Conservation (phyloP, 1,140 invertebrate species). For the Cydia amplana region DNA sequence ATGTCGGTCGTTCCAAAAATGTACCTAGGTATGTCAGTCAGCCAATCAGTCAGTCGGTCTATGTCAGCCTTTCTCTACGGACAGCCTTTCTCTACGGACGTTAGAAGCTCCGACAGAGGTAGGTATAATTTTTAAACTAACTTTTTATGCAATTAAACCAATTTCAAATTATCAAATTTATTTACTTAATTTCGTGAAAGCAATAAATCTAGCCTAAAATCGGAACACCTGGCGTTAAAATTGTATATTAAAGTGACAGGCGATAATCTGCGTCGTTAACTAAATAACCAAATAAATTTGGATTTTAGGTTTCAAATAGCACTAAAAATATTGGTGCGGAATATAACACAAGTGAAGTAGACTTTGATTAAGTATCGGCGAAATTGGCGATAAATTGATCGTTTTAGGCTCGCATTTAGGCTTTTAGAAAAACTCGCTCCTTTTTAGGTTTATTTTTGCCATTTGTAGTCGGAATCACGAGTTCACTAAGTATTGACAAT, state of each 20-base stretch:
- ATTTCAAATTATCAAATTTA: too few relatives aligned
- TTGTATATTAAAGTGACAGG: slow-evolving; percentile 3
- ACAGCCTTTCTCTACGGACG: too few relatives aligned
- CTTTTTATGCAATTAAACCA: too few relatives aligned
- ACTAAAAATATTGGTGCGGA: not conserved
- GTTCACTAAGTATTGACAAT: too few relatives aligned
- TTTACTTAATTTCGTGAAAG: not conserved
- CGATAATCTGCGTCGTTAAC: not conserved
- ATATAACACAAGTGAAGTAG: not conserved
- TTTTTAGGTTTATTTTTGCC: too few relatives aligned
- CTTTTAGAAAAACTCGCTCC: not conserved
- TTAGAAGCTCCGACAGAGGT: too few relatives aligned
- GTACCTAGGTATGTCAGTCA: too few relatives aligned
- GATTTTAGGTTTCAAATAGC: not conserved
- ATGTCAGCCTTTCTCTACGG: too few relatives aligned
- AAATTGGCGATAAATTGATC: not conserved
- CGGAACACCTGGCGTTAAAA: not conserved
- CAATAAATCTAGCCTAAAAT: not conserved
- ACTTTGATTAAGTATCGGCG: not conserved
- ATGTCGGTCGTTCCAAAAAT: too few relatives aligned
- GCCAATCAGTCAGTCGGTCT: too few relatives aligned
- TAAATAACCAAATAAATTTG: not conserved
- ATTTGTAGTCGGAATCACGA: too few relatives aligned
- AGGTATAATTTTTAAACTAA: too few relatives aligned
- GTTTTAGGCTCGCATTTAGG: not conserved